Evolutionary conservation across 1,140 invertebrate genomes (phyloP), one percentile per base, ranked within the genome.

Genomic region (Eupristina koningsbergeri): DNA sequence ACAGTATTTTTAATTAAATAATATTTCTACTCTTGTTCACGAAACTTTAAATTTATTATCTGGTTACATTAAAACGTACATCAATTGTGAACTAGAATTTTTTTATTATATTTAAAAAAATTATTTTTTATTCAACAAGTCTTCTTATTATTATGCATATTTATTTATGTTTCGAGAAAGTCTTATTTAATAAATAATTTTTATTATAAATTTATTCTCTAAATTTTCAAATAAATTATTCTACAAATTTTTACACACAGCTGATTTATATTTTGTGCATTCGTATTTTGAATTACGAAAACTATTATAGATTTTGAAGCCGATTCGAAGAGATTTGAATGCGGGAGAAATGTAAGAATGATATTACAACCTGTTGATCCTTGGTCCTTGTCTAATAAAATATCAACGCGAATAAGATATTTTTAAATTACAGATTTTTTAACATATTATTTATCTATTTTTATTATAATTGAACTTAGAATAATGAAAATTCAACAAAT

Each of bases 311-410:
- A 67, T 71, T 71, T 36, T 71, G 34, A 41, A 5, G 9, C 3
- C 45, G 39, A 41, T 45, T 73, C 9, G 3, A 26, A 45, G 76
- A 78, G 81, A 85, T 58, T 84, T 84, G 76, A 84, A 84, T 84
- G 83, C 81, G 22, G 26, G 58, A 71, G 47, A 58, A 41, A 22
- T 13, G 73, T 31, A 58, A 84, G 73, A 47, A 63, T 31, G 64
- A 78, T n/a, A 22, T 11, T 34, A 26, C 77, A 36, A 81, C 83
- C 83, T 84, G 83, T 84, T 84, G 77, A 79, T 80, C 75, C 50
- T 78, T 7, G 29, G 22, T 69, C 2, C 58, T 9, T 29, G 29
- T 31, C 73, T 82, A 41, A 50, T 47, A 39, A 58, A 64, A 82
- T 19, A 36, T 45, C 1, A 29, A 6, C n/a, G 22, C 29, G 22